These are phyloP conservation scores for Anadara kagoshimensis DNA, from an alignment of 1,140 invertebrate species.

Conservation along the genomic window DNA sequence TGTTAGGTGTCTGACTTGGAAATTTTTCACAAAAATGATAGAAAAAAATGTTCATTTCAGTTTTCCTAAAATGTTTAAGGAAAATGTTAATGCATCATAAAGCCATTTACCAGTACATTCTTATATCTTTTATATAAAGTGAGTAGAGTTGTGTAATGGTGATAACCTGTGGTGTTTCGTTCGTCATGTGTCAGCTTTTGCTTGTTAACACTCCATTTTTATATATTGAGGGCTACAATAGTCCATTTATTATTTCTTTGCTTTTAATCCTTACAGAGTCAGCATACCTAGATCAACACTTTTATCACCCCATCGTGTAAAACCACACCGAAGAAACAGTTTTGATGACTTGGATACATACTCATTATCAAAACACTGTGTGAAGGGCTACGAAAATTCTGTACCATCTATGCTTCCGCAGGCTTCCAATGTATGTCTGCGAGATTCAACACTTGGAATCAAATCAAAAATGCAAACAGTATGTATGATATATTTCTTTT, in stretches of 20 bases:
- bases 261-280: conserved; percentile 49
- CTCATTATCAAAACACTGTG: conserved; percentile 55
- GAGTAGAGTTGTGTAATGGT: no score
- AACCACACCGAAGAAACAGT: conserved; percentile 63
- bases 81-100: background rate
- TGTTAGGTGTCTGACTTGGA: no score
- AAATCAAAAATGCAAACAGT: conserved; percentile 53
- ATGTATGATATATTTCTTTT: conserved; percentile 14
- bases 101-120: no score
- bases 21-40: no score
- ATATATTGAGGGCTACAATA: background rate
- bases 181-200: no score
- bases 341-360: conserved; percentile 63
- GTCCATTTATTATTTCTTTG: no score
- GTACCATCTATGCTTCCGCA: conserved; percentile 55
- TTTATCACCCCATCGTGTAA: conserved; percentile 52
- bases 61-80: background rate
- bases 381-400: conserved; percentile 55
- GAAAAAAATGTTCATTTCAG: no score
- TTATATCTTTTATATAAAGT: no score
- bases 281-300: conserved; percentile 66
- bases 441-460: conserved; percentile 42
- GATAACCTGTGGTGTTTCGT: no score
- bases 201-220: no score
- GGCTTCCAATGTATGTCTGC: conserved; percentile 51